phyloP scores from a whole-genome alignment of 1,140 invertebrate species.

The Solenopsis fugax region DNA sequence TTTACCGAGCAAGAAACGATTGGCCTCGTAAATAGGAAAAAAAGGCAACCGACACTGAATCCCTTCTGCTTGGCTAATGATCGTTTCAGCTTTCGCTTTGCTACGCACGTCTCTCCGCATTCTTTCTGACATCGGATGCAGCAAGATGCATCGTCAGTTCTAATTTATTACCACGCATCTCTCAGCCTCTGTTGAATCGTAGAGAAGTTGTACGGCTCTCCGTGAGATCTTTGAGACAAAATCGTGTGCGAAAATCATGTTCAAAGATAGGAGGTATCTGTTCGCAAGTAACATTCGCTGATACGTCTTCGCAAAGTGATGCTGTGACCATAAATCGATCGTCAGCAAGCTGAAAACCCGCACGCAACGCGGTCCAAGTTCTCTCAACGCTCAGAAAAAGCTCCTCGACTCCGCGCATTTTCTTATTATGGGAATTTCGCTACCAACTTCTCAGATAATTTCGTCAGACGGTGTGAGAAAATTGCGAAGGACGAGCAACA shows the following conservation, averaged over 20 bases:
- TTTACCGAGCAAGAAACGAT: background rate
- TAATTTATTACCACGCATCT: slow-evolving; percentile 19
- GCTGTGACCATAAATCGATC: background rate
- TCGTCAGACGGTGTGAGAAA: background rate
- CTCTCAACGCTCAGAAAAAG: background rate
- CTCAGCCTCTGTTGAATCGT: background rate
- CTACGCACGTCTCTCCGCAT: background rate
- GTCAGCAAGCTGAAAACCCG: slow-evolving; percentile 1
- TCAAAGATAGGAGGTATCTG: background rate
- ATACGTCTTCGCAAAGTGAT: background rate
- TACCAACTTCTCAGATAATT: slow-evolving; percentile 22
- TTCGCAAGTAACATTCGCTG: background rate
- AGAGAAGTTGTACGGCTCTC: background rate
- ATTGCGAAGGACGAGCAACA: background rate
- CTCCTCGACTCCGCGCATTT: background rate
- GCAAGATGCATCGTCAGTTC: slow-evolving; percentile 4
- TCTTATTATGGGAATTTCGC: slow-evolving; percentile 3
- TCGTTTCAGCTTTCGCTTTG: slow-evolving; percentile 9
- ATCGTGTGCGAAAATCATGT: background rate
- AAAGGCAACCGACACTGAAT: background rate
- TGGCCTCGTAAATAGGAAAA: background rate
- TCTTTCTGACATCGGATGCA: background rate
- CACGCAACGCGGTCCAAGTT: background rate
- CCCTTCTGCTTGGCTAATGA: background rate
- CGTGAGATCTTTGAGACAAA: background rate